Base-by-base conservation (phyloP, 2,797 vertebrate species). In the Acipenser ruthenus region DNA sequence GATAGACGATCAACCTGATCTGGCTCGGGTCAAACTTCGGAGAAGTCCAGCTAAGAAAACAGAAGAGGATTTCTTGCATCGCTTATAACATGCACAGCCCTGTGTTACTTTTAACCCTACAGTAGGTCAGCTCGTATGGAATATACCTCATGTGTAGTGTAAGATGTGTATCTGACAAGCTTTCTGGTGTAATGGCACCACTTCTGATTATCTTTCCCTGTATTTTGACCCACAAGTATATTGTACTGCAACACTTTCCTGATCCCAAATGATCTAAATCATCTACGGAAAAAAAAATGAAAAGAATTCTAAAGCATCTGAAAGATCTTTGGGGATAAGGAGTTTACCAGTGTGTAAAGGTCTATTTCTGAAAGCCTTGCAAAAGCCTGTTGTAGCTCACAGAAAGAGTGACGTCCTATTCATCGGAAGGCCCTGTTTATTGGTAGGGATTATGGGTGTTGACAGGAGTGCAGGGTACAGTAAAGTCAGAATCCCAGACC, bases 1-100 rank as follows among this genome's bases (percentile, higher is more conserved):
- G 96, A 76, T 99, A 99, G 10, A 99, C 94, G 3, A 99, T 93
- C 78, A 99, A 87, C 67, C 96, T 90, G 85, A 99, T 96, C 76
- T 99, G 97, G 80, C 92, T 90, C 66, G 93, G 93, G 76, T 99
- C 94, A 87, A 97, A 91, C 82, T 97, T 94, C 50, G 95, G 91
- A 73, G 93, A 86, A 69, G 95, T 93, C 97, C 96, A 99, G 89
- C 95, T 99, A 73, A 12, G 62, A 23, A 62, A 55, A 67, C 37
- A n/a, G 49, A 37, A 37, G 23, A 66, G 11, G n/a, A 49, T 55
- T 8, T 53, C 18, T 37, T 51, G 23, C 4, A 37, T 3, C 4
- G 23, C 23, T 37, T 37, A 37, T 4, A 37, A 37, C 23, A 37
- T 37, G 61, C 56, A 37, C 18, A 10, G 15, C 65, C 49, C 18